Evolutionary conservation across 2,888 invertebrate genomes (phyloP).

Genomic region (Anoncus sp.): DNA sequence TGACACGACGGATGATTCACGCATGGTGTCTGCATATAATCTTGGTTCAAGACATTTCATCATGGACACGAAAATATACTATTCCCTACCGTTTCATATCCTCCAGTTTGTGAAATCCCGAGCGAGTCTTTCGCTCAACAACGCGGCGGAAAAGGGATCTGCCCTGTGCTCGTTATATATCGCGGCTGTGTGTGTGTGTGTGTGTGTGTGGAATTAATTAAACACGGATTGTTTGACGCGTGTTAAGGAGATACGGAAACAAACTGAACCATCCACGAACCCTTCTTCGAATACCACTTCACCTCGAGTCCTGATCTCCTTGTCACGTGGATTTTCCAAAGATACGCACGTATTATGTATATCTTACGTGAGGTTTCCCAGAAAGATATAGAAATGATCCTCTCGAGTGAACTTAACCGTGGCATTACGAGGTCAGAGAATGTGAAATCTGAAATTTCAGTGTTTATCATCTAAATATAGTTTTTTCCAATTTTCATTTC

Average conservation of each 20-base stretch:
- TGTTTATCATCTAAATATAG: not conserved
- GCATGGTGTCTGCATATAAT: not conserved
- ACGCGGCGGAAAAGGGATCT: constrained; percentile 26
- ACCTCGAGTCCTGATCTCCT: constrained; percentile 32
- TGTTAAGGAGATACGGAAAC: constrained; percentile 61
- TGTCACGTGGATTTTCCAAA: constrained; percentile 33
- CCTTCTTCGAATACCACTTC: constrained; percentile 46
- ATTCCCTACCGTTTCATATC: not conserved
- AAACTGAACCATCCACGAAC: constrained; percentile 45
- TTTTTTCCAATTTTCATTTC: not conserved
- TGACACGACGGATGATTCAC: not conserved
- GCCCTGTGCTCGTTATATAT: constrained; percentile 36
- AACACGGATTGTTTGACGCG: constrained; percentile 68
- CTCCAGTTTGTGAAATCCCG: constrained; percentile 37
- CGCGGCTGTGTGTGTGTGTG: constrained; percentile 41
- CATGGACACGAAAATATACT: constrained; percentile 34
- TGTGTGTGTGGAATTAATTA: constrained; percentile 69
- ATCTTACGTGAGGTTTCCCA: constrained; percentile 1
- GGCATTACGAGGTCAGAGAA: not conserved
- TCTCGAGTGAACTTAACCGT: not conserved
- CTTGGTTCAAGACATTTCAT: constrained; percentile 29
- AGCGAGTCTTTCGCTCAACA: constrained; percentile 32
- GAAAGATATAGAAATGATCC: constrained; percentile 19
- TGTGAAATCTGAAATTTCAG: not conserved
- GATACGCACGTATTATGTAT: constrained; percentile 2